Evolutionary conservation across 1,140 invertebrate species (phyloP).

Genomic region (Atta cephalotes): DNA sequence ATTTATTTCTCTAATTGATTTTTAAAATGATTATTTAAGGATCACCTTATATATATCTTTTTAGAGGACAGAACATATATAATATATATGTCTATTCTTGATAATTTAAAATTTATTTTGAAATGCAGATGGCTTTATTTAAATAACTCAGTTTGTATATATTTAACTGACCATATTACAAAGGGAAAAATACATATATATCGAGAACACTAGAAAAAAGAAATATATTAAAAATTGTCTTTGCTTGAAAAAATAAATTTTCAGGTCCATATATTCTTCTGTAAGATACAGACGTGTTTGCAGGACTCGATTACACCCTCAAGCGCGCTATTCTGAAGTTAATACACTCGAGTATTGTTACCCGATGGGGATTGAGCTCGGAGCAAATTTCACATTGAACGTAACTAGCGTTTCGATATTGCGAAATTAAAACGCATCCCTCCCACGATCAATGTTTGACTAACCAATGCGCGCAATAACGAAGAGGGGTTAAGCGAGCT

Average conservation of each 20-base stretch:
- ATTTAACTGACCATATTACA: neutral
- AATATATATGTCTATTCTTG: neutral
- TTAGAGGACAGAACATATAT: neutral
- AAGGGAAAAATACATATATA: neutral
- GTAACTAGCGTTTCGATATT: slow-evolving; percentile 41
- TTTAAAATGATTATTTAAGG: too few species aligned
- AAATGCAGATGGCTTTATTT: neutral
- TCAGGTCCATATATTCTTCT: neutral
- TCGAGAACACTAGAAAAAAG: neutral
- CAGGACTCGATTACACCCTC: slow-evolving; percentile 1
- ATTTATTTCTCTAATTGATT: too few species aligned
- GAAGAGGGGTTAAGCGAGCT: slow-evolving; percentile 41
- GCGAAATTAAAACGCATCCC: slow-evolving; percentile 57
- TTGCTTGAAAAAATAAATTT: neutral
- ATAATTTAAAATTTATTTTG: neutral
- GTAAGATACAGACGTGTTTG: neutral
- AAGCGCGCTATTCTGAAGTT: slow-evolving; percentile 18
- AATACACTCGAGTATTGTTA: slow-evolving; percentile 51
- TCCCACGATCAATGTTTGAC: slow-evolving; percentile 45
- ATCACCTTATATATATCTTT: too few species aligned
- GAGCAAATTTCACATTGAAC: slow-evolving; percentile 41
- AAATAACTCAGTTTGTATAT: neutral
- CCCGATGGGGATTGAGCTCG: neutral
- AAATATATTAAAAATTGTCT: neutral
- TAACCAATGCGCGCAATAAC: slow-evolving; percentile 46